Evolutionary conservation across 2,797 vertebrate genomes (phyloP).

Genomic region (Hippopotamyrus pictus): DNA sequence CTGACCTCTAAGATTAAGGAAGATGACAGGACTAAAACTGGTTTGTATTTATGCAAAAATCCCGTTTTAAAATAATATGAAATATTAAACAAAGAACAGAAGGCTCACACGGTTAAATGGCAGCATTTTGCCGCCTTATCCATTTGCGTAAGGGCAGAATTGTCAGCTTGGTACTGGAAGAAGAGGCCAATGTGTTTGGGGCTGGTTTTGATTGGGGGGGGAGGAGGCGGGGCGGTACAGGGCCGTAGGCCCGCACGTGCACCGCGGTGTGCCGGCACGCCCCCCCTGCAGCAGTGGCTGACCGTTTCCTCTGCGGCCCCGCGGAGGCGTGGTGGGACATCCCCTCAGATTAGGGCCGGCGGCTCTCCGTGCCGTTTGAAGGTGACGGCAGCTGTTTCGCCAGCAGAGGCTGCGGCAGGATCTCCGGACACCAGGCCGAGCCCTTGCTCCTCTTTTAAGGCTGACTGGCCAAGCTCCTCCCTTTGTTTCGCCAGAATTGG

Average conservation of each 20-base stretch:
- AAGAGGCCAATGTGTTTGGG: neutral
- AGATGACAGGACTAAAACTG: neutral
- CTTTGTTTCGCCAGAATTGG: conserved; percentile 48
- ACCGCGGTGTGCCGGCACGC: neutral
- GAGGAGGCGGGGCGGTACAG: neutral
- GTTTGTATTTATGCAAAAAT: neutral
- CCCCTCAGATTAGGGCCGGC: conserved; percentile 74
- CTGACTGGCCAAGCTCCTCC: conserved; percentile 42
- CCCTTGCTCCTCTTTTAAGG: neutral
- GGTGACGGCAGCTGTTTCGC: conserved; percentile 77
- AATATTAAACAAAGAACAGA: neutral
- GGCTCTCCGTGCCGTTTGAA: conserved; percentile 70
- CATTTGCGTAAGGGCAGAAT: neutral
- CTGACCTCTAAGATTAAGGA: neutral
- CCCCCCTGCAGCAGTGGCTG: conserved; percentile 48
- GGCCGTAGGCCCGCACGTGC: neutral
- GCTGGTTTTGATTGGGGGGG: neutral
- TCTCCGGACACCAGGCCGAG: conserved; percentile 69
- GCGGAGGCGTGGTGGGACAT: conserved; percentile 74
- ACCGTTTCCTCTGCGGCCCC: conserved; percentile 54
- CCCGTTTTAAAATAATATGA: neutral
- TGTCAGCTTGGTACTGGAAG: neutral
- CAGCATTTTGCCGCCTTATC: neutral
- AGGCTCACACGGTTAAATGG: neutral
- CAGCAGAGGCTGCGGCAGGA: conserved; percentile 73